Evolutionary conservation across 2,113 vertebrate species (phyloP), one percentile per base, ranked within the genome.

Genomic region (Onychorhynchus coronatus): DNA sequence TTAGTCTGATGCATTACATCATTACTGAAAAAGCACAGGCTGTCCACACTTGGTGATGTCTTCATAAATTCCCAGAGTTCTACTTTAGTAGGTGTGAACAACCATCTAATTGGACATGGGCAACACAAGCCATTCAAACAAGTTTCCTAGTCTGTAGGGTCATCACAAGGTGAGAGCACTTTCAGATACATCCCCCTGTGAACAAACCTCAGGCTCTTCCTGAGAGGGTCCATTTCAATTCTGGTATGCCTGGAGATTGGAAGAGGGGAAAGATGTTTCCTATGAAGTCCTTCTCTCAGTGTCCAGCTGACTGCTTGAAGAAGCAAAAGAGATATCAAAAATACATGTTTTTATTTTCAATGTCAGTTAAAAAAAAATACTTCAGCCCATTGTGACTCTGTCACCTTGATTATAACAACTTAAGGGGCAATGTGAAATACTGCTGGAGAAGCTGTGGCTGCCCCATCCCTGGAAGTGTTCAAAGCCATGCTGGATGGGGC

Each of bases 221-320:
- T 58, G 22, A 67, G 27, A 3, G 12, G 5, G 2, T 67, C 46
- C 24, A 17, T 73, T 22, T 77, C 53, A 77, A 8, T 5, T 5
- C 3, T 42, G 24, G 12, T 11, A 44, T 23, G 14, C 22, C 27
- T 41, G 14, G 11, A 55, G 8, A 42, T 0, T 14, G 16, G n/a
- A 50, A 59, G 19, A 53, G 21, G 17, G 12, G 39, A 15, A 58
- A 21, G 13, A 12, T 5, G 1, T 42, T 33, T 70, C 1, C 0
- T 46, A 20, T 11, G 31, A 83, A 67, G 18, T 39, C 47, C 41
- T 73, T 52, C 28, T 70, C 15, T 37, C 39, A 31, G 14, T 31
- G 12, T 67, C 41, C 41, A 33, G 6, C 12, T 58, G 24, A 41
- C 21, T 14, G 5, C 68, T 21, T 59, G 55, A 68, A 68, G 72